Evolutionary conservation across 2,113 vertebrate species (phyloP).

Genomic region (Eulemur rufifrons): DNA sequence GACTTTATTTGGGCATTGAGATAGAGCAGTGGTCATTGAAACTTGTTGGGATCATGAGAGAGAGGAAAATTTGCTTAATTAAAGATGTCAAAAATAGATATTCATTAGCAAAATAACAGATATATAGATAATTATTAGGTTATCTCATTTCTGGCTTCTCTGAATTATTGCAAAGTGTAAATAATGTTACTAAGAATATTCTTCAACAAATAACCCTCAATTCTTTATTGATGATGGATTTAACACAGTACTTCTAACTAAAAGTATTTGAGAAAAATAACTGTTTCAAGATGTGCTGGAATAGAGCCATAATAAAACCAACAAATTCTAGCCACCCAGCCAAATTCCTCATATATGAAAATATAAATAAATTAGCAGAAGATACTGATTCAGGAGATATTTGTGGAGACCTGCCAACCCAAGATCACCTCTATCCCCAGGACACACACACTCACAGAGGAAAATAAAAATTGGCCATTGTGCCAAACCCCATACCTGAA

Average conservation of each 20-base stretch:
- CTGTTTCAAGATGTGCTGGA: slow-evolving; percentile 45
- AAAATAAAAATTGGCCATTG: background rate
- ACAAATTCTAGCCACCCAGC: slow-evolving; percentile 19
- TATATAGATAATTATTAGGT: slow-evolving; percentile 39
- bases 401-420: background rate
- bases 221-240: slow-evolving; percentile 32
- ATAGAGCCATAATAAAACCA: slow-evolving; percentile 27
- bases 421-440: background rate
- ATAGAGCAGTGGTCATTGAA: slow-evolving; percentile 17
- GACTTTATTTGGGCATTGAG: background rate
- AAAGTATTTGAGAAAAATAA: slow-evolving; percentile 61
- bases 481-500: background rate
- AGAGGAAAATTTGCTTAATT: slow-evolving; percentile 51
- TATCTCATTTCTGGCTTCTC: slow-evolving; percentile 37
- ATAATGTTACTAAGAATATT: slow-evolving; percentile 62
- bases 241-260: slow-evolving; percentile 19
- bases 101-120: slow-evolving; percentile 56
- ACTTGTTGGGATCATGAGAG: slow-evolving; percentile 28
- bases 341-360: background rate
- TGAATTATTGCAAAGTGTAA: slow-evolving; percentile 57
- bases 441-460: background rate
- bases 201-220: slow-evolving; percentile 43
- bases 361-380: slow-evolving; percentile 44
- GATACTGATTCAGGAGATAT: background rate
- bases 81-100: slow-evolving; percentile 52